A percentile compares a stretch with the other conserved stretches of the same genome.
Conservation (phyloP, 2,888 invertebrate genomes). For the Rhabditophanes sp. region DNA sequence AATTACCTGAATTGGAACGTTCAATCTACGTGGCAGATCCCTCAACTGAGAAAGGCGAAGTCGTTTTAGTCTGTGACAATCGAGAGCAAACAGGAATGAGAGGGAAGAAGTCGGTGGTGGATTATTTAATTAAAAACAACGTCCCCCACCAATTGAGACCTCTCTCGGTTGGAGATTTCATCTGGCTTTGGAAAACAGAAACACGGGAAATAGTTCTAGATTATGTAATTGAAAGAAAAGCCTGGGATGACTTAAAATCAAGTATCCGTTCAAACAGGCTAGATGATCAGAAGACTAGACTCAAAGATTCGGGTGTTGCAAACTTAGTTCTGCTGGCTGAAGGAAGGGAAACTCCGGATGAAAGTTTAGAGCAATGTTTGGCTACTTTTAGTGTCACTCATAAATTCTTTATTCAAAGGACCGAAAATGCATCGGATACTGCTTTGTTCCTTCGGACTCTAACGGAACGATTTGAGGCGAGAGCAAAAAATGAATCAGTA, state of each 20-base stretch:
- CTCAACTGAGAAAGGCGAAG: conserved; percentile 3
- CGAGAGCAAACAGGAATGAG: conserved; percentile 20
- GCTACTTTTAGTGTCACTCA: conserved; percentile 26
- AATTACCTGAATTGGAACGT: too few relatives aligned
- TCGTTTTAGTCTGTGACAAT: conserved; percentile 26
- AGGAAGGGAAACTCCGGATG: conserved; percentile 11
- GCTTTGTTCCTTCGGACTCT: conserved; percentile 28
- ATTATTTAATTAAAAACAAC: conserved; percentile 12
- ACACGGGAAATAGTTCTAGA: conserved; percentile 32
- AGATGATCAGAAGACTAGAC: conserved; percentile 34
- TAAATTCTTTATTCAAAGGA: conserved; percentile 32
- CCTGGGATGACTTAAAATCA: conserved; percentile 82
- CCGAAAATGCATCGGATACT: conserved; percentile 22
- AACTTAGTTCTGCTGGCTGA: conserved; percentile 19
- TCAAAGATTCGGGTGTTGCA: conserved; percentile 15
- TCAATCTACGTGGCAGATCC: too few relatives aligned
- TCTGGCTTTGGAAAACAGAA: conserved; percentile 23
- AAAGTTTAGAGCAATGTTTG: conserved; percentile 25
- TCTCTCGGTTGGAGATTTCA: conserved; percentile 36
- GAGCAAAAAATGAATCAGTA: conserved; percentile 12
- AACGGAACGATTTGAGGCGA: conserved; percentile 14
- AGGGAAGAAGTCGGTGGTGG: conserved; percentile 8
- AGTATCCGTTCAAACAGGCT: conserved; percentile 28
- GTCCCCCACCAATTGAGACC: conserved; percentile 22
- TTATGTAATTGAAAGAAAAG: conserved; percentile 77